Evolutionary conservation across 2,888 invertebrate genomes (phyloP).

Genomic region (Coremacera marginata): DNA sequence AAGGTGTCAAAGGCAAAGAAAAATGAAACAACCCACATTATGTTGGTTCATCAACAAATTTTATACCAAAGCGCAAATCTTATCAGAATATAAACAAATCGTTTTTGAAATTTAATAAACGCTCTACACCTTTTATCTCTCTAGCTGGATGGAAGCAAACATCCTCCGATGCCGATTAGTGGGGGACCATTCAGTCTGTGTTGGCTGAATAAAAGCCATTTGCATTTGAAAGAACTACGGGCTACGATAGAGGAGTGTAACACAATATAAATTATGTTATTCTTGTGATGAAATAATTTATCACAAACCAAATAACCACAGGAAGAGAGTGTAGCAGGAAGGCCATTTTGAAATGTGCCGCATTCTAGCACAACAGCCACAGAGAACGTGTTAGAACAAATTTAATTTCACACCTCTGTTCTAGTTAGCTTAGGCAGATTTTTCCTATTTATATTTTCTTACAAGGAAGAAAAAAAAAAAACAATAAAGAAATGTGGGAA

Average conservation of each 20-base stretch:
- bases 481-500: no score
- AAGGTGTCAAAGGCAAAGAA: not conserved
- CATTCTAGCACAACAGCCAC: not conserved
- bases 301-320: not conserved
- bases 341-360: not conserved
- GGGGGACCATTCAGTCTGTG: not conserved
- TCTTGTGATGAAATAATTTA: not conserved
- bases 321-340: not conserved
- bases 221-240: not conserved
- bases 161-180: not conserved
- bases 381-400: constrained; percentile 7
- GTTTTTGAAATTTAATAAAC: constrained; percentile 22
- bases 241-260: not conserved
- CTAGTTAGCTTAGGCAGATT: not conserved
- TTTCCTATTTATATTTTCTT: not conserved
- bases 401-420: not conserved
- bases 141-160: not conserved
- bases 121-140: constrained; percentile 23
- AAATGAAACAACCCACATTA: no score
- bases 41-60: no score
- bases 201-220: not conserved
- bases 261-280: constrained; percentile 1
- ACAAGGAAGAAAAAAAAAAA: not conserved
- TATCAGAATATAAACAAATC: constrained; percentile 28
- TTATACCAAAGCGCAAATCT: not conserved